phyloP scores from a whole-genome alignment of 2,797 vertebrate genomes.

The Apogon hyalosoma region DNA sequence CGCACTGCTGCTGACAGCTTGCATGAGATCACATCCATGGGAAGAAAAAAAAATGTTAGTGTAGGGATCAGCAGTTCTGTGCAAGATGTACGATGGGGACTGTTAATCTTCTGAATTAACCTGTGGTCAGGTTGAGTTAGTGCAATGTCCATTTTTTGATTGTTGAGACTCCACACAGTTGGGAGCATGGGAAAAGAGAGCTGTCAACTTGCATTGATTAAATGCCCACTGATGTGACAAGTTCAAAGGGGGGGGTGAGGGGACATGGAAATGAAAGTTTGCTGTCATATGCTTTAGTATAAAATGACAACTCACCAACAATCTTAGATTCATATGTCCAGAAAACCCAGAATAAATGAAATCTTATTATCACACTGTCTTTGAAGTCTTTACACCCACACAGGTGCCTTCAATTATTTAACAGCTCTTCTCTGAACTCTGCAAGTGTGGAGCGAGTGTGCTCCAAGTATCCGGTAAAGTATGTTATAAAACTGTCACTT shows the following conservation, averaged over 20 bases:
- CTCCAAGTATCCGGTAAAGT: too few species aligned
- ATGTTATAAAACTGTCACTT: too few species aligned
- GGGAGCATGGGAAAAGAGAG: constrained; percentile 29
- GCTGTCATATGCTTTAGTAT: constrained; percentile 15
- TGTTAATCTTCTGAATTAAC: constrained; percentile 57
- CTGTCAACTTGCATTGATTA: constrained; percentile 58
- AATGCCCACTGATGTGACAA: constrained; percentile 48
- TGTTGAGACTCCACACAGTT: constrained; percentile 17
- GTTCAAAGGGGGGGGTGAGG: constrained; percentile 47
- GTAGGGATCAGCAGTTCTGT: constrained; percentile 31
- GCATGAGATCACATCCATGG: constrained; percentile 13
- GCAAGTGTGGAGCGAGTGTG: not conserved
- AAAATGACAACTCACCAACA: constrained; percentile 36
- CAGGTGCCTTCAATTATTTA: not conserved
- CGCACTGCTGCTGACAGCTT: constrained; percentile 32
- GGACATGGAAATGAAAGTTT: constrained; percentile 41
- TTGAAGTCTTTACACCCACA: not conserved
- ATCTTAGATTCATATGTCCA: not conserved
- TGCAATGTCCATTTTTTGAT: constrained; percentile 34
- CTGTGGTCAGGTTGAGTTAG: constrained; percentile 48
- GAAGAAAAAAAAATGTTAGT: constrained; percentile 21
- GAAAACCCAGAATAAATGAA: not conserved
- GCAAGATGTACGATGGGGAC: constrained; percentile 18
- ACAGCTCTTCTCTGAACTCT: not conserved
- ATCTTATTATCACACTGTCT: not conserved